Percentiles rank a stretch among this genome's conserved stretches.
Evolutionary conservation across 2,888 invertebrate genomes (phyloP).

Genomic region (Leptogaster cylindrica): DNA sequence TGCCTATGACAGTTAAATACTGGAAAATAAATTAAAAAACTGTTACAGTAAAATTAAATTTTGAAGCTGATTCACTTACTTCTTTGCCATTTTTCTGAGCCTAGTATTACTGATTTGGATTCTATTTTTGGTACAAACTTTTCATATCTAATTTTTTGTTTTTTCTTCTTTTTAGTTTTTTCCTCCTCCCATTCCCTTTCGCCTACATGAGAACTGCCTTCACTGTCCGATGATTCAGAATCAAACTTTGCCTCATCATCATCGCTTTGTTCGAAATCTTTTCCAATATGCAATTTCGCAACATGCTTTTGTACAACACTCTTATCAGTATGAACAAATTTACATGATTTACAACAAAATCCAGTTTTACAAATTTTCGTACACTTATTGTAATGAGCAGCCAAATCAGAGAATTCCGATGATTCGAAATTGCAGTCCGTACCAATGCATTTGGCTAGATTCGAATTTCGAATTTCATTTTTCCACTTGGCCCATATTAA

Average conservation of each 20-base stretch:
- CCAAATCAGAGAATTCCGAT: constrained; percentile 51
- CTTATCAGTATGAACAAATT: constrained; percentile 39
- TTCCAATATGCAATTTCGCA: constrained; percentile 13
- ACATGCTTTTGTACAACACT: constrained; percentile 49
- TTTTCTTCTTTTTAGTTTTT: constrained; percentile 47
- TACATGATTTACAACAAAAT: constrained; percentile 52
- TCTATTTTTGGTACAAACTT: too few relatives aligned
- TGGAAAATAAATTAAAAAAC: not conserved
- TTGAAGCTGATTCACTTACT: not conserved
- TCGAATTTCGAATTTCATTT: constrained; percentile 51
- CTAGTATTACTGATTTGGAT: not conserved
- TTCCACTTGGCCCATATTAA: constrained; percentile 47
- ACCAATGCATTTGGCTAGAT: constrained; percentile 55
- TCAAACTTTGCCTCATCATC: constrained; percentile 47
- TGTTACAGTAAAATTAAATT: not conserved
- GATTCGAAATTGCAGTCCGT: constrained; percentile 55
- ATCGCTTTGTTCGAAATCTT: constrained; percentile 52
- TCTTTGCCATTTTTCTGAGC: constrained; percentile 14
- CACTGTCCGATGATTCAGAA: constrained; percentile 45
- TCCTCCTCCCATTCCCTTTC: too few relatives aligned
- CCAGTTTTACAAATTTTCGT: constrained; percentile 52
- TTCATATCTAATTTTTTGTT: too few relatives aligned
- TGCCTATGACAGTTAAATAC: not conserved
- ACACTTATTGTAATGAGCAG: constrained; percentile 55
- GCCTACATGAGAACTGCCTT: constrained; percentile 44